Base-by-base conservation (phyloP, 2,888 invertebrate species). In the Spicauda simplicius region DNA sequence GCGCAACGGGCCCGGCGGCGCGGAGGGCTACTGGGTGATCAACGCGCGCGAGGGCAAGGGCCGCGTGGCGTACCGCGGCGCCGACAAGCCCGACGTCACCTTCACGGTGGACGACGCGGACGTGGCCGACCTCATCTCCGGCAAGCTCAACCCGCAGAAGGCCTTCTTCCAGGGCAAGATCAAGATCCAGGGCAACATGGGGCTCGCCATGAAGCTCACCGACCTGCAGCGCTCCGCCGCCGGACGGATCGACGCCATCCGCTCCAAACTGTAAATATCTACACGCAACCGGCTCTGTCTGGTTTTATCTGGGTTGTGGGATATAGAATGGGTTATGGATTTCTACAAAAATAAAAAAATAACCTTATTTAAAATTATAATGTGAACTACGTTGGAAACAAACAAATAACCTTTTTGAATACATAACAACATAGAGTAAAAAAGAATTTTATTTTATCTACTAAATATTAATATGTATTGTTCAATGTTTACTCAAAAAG, bases 171-270 rank as follows among this genome's bases (percentile, higher is more conserved):
- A 99, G 88, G 99, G 99, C 16, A 99, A 99, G 89, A 95, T 98
- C 68, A 99, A 99, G 91, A 96, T 99, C 69, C 97, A 98, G 84
- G 99, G 99, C 41, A 99, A 99, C 85, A 98, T 99, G 97, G 98
- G 98, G 0, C 91, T 99, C 54, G 99, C 99, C 1, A 97, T 99
- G 97, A 99, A 98, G 85, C 91, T 99, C 68, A 96, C 97, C 19
- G 97, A 97, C 73, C 86, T 98, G 71, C 97, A 97, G 79, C 95
- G 95, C 69, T 94, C 95, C 7, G 97, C 97, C 0, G 94, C 96
- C 4, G 94, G 94, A 52, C 95, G 96, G 79, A 97, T 97, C 77
- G 97, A 96, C 45, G 90, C 95, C 20, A 91, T 97, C 65, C 94
- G 96, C 64, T 94, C 97, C 2, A 97, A 96, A 87, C 88, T 97